Percentiles rank a stretch among this genome's conserved stretches.
These are phyloP conservation scores for Perognathus longimembris DNA, from an alignment of 2,113 vertebrate genomes.

Conservation along the genomic window DNA sequence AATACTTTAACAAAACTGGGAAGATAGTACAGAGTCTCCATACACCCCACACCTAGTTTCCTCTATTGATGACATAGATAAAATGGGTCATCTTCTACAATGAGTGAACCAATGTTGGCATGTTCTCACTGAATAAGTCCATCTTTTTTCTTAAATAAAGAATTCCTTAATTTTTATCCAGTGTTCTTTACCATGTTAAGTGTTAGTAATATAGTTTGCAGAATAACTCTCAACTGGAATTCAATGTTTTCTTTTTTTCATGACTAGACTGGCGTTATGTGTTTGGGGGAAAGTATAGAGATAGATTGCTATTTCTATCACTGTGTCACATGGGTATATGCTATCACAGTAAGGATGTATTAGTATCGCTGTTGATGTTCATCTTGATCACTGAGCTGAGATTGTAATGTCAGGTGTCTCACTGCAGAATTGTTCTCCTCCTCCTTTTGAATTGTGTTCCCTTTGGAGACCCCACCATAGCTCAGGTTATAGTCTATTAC, in stretches of 20 bases:
- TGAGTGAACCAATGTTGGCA: background rate
- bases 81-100: background rate
- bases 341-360: background rate
- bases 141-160: no score
- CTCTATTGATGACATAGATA: background rate
- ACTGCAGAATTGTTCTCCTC: background rate
- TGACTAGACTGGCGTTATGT: background rate
- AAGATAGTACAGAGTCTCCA: background rate
- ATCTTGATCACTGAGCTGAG: background rate
- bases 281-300: background rate
- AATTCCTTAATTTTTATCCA: background rate
- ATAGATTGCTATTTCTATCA: background rate
- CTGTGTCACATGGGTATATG: no score
- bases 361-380: background rate
- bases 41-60: background rate
- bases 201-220: background rate
- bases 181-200: background rate
- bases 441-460: background rate
- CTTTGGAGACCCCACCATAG: background rate
- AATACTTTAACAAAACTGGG: background rate
- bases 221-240: background rate
- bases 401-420: background rate
- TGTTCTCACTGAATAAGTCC: no score
- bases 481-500: no score
- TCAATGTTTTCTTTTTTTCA: background rate